Evolutionary conservation across 1,140 invertebrate genomes (phyloP), one percentile per base, ranked within the genome.

Genomic region (Sinella curviseta): DNA sequence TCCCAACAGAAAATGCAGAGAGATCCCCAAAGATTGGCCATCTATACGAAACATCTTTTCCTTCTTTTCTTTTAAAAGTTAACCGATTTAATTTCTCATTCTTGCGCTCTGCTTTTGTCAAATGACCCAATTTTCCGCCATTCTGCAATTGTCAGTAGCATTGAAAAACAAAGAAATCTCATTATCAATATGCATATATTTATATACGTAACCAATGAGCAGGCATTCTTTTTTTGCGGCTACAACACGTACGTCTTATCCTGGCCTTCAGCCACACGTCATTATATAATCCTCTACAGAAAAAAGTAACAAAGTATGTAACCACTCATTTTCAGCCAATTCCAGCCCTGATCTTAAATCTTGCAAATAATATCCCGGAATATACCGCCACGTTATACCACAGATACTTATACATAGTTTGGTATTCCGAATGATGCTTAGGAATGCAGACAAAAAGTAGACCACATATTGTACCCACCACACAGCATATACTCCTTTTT

Each of bases 1-100:
- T 60, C 55, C 14, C 55, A 60, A 60, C 55, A 60, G 24, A 60
- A 60, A 60, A n/a, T n/a, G n/a, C n/a, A n/a, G n/a, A n/a, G n/a
- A n/a, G n/a, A n/a, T n/a, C n/a, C n/a, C n/a, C 24, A 60, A 3
- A 60, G 55, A 60, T 60, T 24, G 24, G 14, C 24, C 12, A 24
- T 12, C 24, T 60, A 60, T 60, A 60, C 55, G n/a, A n/a, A n/a
- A 60, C 55, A 17, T 60, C 24, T 8, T 8, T 12, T 3, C 55
- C n/a, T 3, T 26, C 12, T 26, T 8, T 60, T 60, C 55, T 60
- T 60, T 17, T 60, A 24, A 60, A 24, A 24, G 14, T 24, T 60
- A 14, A 60, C n/a, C n/a, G 55, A 14, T 60, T 60, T 60, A 60
- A 60, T 60, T 60, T 24, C 55, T 60, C 55, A 14, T 12, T 60